Evolutionary conservation across 2,113 vertebrate species (phyloP).

Genomic region (Setophaga petechia): DNA sequence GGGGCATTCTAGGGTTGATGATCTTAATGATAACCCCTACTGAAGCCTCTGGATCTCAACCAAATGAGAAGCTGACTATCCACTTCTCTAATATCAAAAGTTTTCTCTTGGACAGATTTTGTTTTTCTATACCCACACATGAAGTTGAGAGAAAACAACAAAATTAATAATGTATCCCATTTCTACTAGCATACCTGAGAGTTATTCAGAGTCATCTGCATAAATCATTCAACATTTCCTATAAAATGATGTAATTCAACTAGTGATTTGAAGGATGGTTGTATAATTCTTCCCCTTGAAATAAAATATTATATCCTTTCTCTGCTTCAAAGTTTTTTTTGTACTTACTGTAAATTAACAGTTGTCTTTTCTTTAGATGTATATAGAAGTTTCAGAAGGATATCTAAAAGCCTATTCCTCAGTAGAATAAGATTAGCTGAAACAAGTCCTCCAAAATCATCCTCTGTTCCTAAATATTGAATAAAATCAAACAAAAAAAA

Average conservation of each 20-base stretch:
- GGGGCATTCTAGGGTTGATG: background rate
- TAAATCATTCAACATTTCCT: background rate
- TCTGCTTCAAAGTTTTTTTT: background rate
- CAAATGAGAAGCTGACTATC: background rate
- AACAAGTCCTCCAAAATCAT: constrained; percentile 92
- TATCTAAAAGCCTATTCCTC: constrained; percentile 92
- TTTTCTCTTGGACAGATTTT: background rate
- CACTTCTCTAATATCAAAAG: accelerated
- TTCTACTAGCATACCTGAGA: background rate
- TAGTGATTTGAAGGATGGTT: background rate
- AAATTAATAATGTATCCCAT: background rate
- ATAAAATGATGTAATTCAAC: background rate
- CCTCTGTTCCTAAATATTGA: constrained; percentile 81
- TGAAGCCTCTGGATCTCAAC: background rate
- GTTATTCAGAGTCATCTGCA: background rate
- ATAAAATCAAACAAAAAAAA: background rate
- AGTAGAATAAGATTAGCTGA: constrained; percentile 94
- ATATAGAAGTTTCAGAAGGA: constrained; percentile 90
- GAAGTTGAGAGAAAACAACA: background rate
- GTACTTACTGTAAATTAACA: constrained; percentile 92
- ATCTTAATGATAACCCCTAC: background rate
- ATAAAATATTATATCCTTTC: background rate
- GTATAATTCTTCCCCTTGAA: background rate
- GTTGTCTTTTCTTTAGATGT: constrained; percentile 91
- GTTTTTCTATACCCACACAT: background rate